Conservation (phyloP, 2,113 vertebrate species). For the chimpanzee (Pan troglodytes) region DNA sequence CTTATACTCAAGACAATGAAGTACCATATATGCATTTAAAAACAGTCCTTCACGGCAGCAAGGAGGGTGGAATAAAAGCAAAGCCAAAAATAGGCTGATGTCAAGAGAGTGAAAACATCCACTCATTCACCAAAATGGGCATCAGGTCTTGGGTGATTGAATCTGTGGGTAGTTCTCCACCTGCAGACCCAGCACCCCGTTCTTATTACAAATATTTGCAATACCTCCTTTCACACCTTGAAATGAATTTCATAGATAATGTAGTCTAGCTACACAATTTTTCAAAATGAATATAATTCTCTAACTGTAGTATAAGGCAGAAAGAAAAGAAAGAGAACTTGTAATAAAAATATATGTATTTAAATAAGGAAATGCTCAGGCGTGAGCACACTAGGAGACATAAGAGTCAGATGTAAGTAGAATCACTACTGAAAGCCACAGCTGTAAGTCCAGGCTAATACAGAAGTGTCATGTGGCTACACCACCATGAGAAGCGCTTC, state of each 20-base stretch:
- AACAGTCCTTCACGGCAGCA: accelerated
- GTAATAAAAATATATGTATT: not conserved
- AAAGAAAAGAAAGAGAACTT: not conserved
- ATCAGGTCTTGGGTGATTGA: not conserved
- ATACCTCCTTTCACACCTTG: not conserved
- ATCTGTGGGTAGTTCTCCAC: not conserved
- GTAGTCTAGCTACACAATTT: not conserved
- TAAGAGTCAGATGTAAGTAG: not conserved
- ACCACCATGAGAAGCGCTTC: not conserved
- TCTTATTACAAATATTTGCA: not conserved
- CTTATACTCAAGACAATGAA: not conserved
- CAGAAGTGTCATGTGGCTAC: too few species aligned
- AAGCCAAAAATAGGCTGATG: not conserved
- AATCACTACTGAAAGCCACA: not conserved
- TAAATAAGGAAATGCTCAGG: not conserved
- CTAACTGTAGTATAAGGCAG: not conserved
- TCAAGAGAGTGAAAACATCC: not conserved
- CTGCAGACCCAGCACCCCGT: not conserved
- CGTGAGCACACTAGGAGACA: not conserved
- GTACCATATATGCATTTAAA: not conserved
- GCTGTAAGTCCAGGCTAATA: not conserved
- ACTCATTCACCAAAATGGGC: not conserved
- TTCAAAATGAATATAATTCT: not conserved
- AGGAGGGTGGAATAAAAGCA: not conserved
- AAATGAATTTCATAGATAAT: not conserved